Base-by-base conservation (phyloP, 2,113 vertebrate species). In the Nothoprocta pentlandii region DNA sequence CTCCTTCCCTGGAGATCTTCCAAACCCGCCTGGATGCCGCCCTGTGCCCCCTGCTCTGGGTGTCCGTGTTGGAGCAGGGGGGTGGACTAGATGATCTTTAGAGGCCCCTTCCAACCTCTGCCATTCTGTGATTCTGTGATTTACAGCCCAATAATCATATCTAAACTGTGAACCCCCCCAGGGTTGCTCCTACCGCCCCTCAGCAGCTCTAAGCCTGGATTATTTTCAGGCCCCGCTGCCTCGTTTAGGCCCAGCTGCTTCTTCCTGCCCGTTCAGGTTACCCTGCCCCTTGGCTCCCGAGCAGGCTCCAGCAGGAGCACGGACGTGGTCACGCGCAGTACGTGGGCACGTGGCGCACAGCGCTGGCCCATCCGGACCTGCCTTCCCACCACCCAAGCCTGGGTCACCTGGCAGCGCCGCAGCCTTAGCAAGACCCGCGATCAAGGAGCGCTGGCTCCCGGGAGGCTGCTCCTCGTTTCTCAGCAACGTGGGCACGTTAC, bases 361-460 rank as follows among this genome's bases (percentile, higher is more conserved):
- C 28, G 39, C 36, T 53, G 34, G 26, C 12, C 67, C 81, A 80
- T 85, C 41, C 36, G 39, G 34, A 34, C 12, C 67, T 84, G 80
- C 85, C 47, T 34, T 47, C 8, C 1, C 7, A 71, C 39, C 25
- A 13, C 34, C 90, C 42, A 56, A 30, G 69, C 68, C 80, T 2
- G 2, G 0, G 9, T 30, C 58, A 71, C 54, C 39, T 61, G 64
- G 85, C 25, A 32, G 76, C 16, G 49, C 1, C 39, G 34, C 9
- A 1, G 10, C 47, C 91, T 70, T 64, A 64, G 79, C 73, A 77
- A 68, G 22, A 16, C 0, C 0, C 39, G 10, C 41, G 34, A 25
- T 2, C n/a, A 16, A 14, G 30, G 12, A 34, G 25, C 10, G 28
- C 34, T 70, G 64, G 25, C 49, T 74, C 87, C 36, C n/a, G n/a